Evolutionary conservation across 2,113 vertebrate genomes (phyloP), one percentile per base, ranked within the genome.

Genomic region (Kobus ellipsiprymnus): DNA sequence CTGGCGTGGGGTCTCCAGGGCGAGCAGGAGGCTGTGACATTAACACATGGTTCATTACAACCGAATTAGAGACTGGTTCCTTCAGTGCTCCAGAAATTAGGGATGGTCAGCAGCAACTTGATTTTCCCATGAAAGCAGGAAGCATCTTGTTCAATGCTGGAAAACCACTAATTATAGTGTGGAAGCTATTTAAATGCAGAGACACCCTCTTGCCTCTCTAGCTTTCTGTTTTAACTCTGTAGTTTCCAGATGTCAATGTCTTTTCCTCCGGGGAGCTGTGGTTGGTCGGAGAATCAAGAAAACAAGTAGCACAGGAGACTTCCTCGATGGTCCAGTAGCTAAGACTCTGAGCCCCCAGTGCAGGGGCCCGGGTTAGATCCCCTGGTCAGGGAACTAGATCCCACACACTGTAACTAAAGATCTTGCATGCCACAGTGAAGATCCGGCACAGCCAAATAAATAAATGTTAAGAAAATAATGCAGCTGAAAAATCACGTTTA

Each of bases 81-180:
- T 96, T 90, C 12, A 77, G 96, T 6, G 2, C 93, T 92, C 90
- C 97, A 48, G 96, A 94, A 98, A 98, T 98, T 96, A 98, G 98
- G 95, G 97, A 97, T 87, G 97, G 98, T 91, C 92, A 89, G 98
- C 95, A 92, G 97, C 95, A 98, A 97, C 96, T n/a, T 40, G 30
- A 87, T 88, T 98, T 98, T 98, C 98, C 98, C 98, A 98, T 91
- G 96, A 97, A 97, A 98, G 97, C 59, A 96, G 94, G 87, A 94
- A 62, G 97, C 90, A 64, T 87, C 95, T 57, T 7, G 85, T 29
- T 84, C 86, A 81, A 78, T 87, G 57, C 91, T 9, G 71, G 93
- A 97, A 98, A 98, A 97, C 93, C 95, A 89, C 95, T 95, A 93
- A 97, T 98, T 94, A 98, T 1, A 27, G 92, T 10, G 71, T 83